A percentile compares a stretch with the other conserved stretches of the same genome.
Conservation (phyloP, 2,888 invertebrate genomes). For the Anoplius nigerrimus region DNA sequence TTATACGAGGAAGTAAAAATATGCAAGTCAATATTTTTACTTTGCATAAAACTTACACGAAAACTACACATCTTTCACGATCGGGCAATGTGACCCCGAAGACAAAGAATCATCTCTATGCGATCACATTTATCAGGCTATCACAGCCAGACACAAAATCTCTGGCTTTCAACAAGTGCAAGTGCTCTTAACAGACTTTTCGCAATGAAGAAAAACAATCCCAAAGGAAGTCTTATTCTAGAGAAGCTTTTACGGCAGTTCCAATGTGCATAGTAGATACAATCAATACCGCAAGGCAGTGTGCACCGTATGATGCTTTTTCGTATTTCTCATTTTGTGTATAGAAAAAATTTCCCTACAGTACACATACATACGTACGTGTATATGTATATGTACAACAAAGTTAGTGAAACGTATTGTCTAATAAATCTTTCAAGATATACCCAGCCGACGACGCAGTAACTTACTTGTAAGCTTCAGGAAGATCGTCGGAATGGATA, state of each 20-base stretch:
- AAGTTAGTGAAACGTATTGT: conserved; percentile 40
- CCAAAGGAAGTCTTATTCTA: conserved; percentile 5
- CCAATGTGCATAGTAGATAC: conserved; percentile 12
- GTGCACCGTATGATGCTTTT: conserved; percentile 46
- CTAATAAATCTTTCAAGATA: too few relatives aligned
- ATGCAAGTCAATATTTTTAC: conserved; percentile 37
- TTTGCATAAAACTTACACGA: not conserved
- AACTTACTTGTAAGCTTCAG: conserved; percentile 89
- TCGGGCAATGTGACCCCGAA: not conserved
- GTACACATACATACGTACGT: conserved; percentile 36
- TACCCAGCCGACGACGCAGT: not conserved
- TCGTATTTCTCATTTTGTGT: conserved; percentile 33
- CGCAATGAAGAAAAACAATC: not conserved
- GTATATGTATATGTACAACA: conserved; percentile 39
- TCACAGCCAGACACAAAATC: conserved; percentile 30
- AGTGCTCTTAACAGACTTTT: conserved; percentile 34
- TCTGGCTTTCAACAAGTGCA: conserved; percentile 21
- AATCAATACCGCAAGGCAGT: conserved; percentile 8
- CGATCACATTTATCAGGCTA: conserved; percentile 11
- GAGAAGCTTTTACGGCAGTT: conserved; percentile 1
- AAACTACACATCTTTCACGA: not conserved
- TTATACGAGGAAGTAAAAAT: conserved; percentile 35
- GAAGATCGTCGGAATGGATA: conserved; percentile 88
- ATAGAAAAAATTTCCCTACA: conserved; percentile 36
- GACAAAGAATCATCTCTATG: not conserved